Evolutionary conservation across 2,113 vertebrate genomes (phyloP).

Genomic region (Bos indicus): DNA sequence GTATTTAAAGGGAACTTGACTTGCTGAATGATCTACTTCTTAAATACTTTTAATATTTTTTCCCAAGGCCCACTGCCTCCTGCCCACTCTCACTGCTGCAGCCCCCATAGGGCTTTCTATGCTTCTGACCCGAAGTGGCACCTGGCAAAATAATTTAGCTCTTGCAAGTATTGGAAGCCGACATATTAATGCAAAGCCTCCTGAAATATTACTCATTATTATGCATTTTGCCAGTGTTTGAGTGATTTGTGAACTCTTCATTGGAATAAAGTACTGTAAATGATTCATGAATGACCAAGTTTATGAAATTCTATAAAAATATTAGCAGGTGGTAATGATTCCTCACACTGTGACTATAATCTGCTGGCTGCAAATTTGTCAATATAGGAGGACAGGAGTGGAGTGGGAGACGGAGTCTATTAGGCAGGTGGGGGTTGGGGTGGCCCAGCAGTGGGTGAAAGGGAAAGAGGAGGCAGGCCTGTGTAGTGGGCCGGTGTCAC

Average conservation of each 20-base stretch:
- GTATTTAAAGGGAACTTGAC: background rate
- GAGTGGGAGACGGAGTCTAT: background rate
- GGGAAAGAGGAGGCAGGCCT: background rate
- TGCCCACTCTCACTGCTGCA: background rate
- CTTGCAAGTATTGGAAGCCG: background rate
- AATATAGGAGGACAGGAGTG: background rate
- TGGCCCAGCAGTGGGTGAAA: background rate
- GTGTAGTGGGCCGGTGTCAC: accelerated
- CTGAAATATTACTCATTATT: slow-evolving; percentile 68
- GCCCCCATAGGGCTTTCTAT: background rate
- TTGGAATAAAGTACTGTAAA: slow-evolving; percentile 68
- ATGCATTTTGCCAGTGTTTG: slow-evolving; percentile 67
- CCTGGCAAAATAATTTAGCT: slow-evolving; percentile 53
- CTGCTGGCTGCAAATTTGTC: slow-evolving; percentile 38
- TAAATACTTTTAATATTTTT: background rate
- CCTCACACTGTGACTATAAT: slow-evolving; percentile 47
- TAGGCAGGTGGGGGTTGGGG: background rate
- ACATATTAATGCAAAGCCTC: slow-evolving; percentile 47
- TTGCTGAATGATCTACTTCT: background rate
- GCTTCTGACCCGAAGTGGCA: slow-evolving; percentile 38
- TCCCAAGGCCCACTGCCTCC: background rate
- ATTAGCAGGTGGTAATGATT: slow-evolving; percentile 57
- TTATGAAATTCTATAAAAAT: slow-evolving; percentile 74
- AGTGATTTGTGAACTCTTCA: slow-evolving; percentile 62
- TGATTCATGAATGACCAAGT: slow-evolving; percentile 66